These are phyloP conservation scores for Cheirogaleus major DNA, from an alignment of 2,797 vertebrate species.

Conservation along the genomic window DNA sequence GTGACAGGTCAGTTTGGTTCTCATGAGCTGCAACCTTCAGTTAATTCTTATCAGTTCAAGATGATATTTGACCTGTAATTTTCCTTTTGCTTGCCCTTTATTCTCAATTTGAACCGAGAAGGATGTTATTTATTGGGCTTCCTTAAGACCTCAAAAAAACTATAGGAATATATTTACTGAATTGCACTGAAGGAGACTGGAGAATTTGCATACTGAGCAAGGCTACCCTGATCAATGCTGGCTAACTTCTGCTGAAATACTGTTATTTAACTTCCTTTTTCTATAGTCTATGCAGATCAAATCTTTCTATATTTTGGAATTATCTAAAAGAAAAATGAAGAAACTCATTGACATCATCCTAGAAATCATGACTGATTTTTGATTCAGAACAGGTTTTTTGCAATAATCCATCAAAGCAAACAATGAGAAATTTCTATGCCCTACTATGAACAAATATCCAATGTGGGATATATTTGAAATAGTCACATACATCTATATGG, in stretches of 20 bases:
- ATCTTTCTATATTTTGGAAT: neutral
- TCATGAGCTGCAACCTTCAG: neutral
- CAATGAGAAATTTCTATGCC: neutral
- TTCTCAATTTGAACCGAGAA: neutral
- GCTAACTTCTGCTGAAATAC: neutral
- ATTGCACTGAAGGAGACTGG: neutral
- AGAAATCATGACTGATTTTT: neutral
- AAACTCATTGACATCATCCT: neutral
- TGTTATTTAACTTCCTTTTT: neutral
- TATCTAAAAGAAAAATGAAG: neutral
- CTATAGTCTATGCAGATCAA: neutral
- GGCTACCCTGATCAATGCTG: neutral
- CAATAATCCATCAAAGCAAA: neutral
- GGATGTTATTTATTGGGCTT: neutral
- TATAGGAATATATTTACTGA: neutral
- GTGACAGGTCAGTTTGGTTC: neutral
- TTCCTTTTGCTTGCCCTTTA: neutral
- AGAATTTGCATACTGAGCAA: neutral
- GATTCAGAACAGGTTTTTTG: constrained; percentile 26
- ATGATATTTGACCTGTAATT: neutral
- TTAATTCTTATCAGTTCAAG: neutral
- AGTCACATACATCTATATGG: no score
- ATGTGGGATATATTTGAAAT: no score
- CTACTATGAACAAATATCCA: no score
- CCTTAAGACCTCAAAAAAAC: neutral